phyloP scores from a whole-genome alignment of 1,140 invertebrate species.

The Diuraphis noxia region DNA sequence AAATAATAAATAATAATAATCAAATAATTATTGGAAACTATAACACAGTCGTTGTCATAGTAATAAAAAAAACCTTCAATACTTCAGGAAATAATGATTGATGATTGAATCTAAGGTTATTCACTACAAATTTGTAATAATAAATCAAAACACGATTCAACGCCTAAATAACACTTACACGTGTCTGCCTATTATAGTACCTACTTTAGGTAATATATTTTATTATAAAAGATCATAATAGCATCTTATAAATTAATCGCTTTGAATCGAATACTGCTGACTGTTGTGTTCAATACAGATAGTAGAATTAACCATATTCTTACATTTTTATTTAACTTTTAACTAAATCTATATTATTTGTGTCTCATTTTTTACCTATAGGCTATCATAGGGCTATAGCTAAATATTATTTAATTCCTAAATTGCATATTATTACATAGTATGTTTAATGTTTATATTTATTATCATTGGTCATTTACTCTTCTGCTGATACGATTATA shows the following conservation, averaged over 20 bases:
- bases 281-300: not conserved
- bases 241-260: not conserved
- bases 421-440: not conserved
- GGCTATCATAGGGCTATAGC: too few species aligned
- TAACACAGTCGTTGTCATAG: not conserved
- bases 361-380: not conserved
- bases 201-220: not conserved
- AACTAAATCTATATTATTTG: not conserved
- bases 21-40: not conserved
- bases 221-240: not conserved
- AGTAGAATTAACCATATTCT: not conserved
- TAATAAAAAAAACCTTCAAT: slow-evolving; percentile 14
- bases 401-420: not conserved
- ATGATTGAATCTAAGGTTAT: not conserved
- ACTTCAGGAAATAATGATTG: not conserved
- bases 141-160: not conserved
- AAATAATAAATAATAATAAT: too few species aligned
- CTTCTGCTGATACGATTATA: not conserved
- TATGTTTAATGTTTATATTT: not conserved
- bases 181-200: not conserved
- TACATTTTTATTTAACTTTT: not conserved
- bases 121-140: not conserved
- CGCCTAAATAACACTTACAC: not conserved
- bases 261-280: not conserved
- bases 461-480: not conserved